phyloP scores from a whole-genome alignment of 2,113 vertebrate species.

The Taxidea taxus region DNA sequence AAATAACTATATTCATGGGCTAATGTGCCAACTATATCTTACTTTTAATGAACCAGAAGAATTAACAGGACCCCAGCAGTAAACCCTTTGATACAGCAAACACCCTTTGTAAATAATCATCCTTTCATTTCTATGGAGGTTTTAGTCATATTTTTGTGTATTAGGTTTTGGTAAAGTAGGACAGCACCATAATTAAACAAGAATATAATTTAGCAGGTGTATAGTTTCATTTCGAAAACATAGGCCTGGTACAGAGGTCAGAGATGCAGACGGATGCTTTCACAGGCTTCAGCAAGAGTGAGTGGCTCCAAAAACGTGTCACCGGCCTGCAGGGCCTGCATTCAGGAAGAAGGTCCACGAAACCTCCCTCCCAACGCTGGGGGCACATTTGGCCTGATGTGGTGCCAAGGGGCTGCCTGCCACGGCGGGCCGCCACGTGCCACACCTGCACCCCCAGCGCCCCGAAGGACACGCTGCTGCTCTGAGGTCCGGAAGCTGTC shows the following conservation, averaged over 20 bases:
- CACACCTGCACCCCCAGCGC: fast-evolving
- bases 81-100: background rate
- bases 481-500: fast-evolving
- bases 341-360: background rate
- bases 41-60: background rate
- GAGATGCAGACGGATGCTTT: background rate
- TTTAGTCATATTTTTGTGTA: background rate
- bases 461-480: fast-evolving
- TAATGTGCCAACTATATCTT: background rate
- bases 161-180: background rate
- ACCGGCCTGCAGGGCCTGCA: fast-evolving
- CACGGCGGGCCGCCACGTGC: fast-evolving
- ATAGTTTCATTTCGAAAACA: background rate
- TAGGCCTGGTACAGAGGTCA: fast-evolving
- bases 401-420: fast-evolving
- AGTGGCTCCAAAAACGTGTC: fast-evolving
- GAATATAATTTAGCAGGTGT: background rate
- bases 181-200: background rate
- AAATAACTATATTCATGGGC: background rate
- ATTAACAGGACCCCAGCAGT: background rate
- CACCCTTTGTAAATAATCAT: background rate
- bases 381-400: fast-evolving
- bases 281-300: fast-evolving
- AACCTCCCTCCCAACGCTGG: background rate
- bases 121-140: background rate